Evolutionary conservation across 2,888 invertebrate genomes (phyloP).

Genomic region (Ophion ellenae): DNA sequence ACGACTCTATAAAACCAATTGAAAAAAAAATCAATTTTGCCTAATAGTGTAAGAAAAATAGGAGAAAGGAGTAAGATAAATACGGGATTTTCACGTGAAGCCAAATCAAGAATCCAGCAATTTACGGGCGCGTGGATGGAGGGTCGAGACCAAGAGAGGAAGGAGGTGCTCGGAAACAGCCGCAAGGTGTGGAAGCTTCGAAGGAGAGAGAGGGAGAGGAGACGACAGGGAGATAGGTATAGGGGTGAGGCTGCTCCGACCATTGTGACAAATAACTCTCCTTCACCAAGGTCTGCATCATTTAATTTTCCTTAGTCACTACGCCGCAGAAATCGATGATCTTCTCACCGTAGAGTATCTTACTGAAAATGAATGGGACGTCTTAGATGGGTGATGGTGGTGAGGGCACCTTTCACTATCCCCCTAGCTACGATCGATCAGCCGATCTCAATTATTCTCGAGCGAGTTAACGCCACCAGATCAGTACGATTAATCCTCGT

Average conservation of each 20-base stretch:
- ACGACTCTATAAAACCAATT: background rate
- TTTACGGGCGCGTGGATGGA: slow-evolving; percentile 11
- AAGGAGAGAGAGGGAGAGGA: slow-evolving; percentile 52
- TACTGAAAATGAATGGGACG: slow-evolving; percentile 82
- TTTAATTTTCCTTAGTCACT: slow-evolving; percentile 83
- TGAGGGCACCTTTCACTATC: slow-evolving; percentile 76
- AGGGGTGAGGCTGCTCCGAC: slow-evolving; percentile 69
- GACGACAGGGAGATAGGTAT: slow-evolving; percentile 58
- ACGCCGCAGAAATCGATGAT: slow-evolving; percentile 82
- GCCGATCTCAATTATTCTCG: slow-evolving; percentile 81
- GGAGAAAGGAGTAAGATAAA: slow-evolving; percentile 13
- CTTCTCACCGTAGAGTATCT: slow-evolving; percentile 80
- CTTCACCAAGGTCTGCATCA: slow-evolving; percentile 82
- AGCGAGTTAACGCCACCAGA: slow-evolving; percentile 78
- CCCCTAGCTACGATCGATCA: slow-evolving; percentile 78
- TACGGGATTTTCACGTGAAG: slow-evolving; percentile 17
- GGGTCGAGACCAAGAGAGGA: slow-evolving; percentile 27
- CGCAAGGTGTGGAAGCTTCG: slow-evolving; percentile 57
- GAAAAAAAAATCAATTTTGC: background rate
- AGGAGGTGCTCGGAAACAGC: slow-evolving; percentile 39
- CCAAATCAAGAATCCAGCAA: slow-evolving; percentile 35
- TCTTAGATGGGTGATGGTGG: slow-evolving; percentile 74
- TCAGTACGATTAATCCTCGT: slow-evolving; percentile 66
- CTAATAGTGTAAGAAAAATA: slow-evolving; percentile 17
- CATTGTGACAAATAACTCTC: slow-evolving; percentile 82